Base-by-base conservation (phyloP, 2,888 invertebrate genomes). In the Acholoe squamosa region DNA sequence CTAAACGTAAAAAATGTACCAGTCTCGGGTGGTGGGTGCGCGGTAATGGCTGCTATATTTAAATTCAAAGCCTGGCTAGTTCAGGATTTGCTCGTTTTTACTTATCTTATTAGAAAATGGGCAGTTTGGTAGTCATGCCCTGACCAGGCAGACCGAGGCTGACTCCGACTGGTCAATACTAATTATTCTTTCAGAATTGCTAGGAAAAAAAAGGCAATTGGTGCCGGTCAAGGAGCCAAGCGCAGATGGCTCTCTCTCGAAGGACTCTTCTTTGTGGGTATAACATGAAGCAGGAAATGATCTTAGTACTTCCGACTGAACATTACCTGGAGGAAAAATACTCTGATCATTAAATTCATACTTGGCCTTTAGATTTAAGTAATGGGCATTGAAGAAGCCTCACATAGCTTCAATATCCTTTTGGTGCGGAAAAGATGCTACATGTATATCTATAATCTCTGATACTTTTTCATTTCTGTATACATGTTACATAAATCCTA, bases 201-300 rank as follows among this genome's bases (percentile, higher is more conserved):
- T 3, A 61, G 61, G n/a, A n/a, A n/a, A 54, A 71, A 71, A 71
- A 71, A 28, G 71, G 28, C 31, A 71, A 71, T 71, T 71, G 71
- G 19, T 25, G 25, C 71, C 19, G 71, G 71, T 71, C 71, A 71
- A 71, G 71, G 12, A 71, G 71, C 28, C 25, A 5, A 28, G 3
- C 71, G 28, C 19, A 28, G n/a, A 71, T 14, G 19, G 71, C 25
- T 1, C 14, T 28, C 12, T 19, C 25, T 28, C 71, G 12, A 71
- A 71, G 31, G 31, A 7, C 14, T 7, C 71, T 71, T 28, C 71
- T 71, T 71, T 25, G 71, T 71, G 71, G 14, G 28, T 71, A 0
- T 14, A 71, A 71, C 31, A 5, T 28, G 31, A 28, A 28, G 28
- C 28, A 25, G 25, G 31, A 31, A 31, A 71, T 28, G 71, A 14